Base-by-base conservation (phyloP, 1,140 invertebrate species). In the Prorops nasuta region DNA sequence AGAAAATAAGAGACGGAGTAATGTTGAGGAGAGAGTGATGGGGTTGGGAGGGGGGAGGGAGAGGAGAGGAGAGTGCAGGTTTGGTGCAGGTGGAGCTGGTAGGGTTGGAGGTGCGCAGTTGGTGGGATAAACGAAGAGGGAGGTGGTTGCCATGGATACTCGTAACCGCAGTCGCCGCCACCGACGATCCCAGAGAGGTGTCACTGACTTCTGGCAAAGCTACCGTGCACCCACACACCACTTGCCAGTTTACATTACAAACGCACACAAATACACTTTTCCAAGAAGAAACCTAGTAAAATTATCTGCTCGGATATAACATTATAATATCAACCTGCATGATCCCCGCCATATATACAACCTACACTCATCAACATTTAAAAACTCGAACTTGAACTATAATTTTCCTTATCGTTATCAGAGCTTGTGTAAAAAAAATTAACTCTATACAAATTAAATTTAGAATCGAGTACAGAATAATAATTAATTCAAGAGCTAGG, bases 181-280 rank as follows among this genome's bases (percentile, higher is more conserved):
- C 58, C 67, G 70, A 74, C 71, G 71, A 74, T 73, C 66, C 63
- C 62, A 73, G 67, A 74, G n/a, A n/a, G 72, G 74, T 76, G 74
- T 76, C 75, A 75, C 71, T 77, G 75, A 76, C 75, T 76, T 66
- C 72, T 69, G 67, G 58, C 58, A 63, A 61, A 58, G 63, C 62
- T 45, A 62, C 59, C 54, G 35, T 50, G 46, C 44, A 51, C 48
- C 22, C 42, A 54, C 22, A 42, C 44, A 28, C 10, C 4, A 6
- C 24, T 28, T 10, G 28, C 16, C 20, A 19, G n/a, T 15, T 19
- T 15, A 18, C 45, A 12, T 37, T 28, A 36, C 37, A 17, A n/a
- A 15, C 12, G 10, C 16, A 15, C 12, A 24, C 28, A 16, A 16
- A 21, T 16, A 20, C 18, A 15, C 46, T 10, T n/a, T n/a, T n/a